Evolutionary conservation across 2,797 vertebrate genomes (phyloP).

Genomic region (Heteromormyrus szaboi): DNA sequence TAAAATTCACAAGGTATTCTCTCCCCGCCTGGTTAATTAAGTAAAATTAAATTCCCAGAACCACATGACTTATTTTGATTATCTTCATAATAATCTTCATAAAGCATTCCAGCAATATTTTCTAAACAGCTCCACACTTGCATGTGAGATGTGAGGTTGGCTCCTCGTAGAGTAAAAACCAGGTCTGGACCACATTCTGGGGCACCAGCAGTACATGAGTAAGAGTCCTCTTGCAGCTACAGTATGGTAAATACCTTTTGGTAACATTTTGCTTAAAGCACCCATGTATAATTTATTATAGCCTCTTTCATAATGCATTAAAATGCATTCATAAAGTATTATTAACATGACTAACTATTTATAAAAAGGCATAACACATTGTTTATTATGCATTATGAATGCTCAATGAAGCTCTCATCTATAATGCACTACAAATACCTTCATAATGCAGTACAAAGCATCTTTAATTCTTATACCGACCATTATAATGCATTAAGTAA

Average conservation of each 20-base stretch:
- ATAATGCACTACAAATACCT: neutral
- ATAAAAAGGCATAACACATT: neutral
- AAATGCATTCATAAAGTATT: neutral
- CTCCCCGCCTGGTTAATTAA: neutral
- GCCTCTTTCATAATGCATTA: neutral
- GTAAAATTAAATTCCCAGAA: neutral
- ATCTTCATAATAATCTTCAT: neutral
- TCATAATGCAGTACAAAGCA: neutral
- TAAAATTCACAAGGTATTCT: neutral
- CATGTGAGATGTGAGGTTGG: neutral
- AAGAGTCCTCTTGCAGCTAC: neutral
- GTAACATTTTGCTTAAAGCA: neutral
- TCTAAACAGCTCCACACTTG: neutral
- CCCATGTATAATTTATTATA: neutral
- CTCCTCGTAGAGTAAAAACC: neutral
- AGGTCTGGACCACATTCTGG: neutral
- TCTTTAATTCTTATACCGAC: neutral
- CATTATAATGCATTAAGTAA: neutral
- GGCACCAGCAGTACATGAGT: neutral
- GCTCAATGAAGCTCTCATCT: neutral
- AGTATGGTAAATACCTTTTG: neutral
- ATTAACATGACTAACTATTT: neutral
- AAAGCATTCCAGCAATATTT: neutral
- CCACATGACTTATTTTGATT: neutral
- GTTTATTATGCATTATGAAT: neutral